These are phyloP conservation scores for Chrysaora quinquecirrha DNA, from an alignment of 30 jellyfish, hydroid and myxozoan genomes.

Conservation along the genomic window DNA sequence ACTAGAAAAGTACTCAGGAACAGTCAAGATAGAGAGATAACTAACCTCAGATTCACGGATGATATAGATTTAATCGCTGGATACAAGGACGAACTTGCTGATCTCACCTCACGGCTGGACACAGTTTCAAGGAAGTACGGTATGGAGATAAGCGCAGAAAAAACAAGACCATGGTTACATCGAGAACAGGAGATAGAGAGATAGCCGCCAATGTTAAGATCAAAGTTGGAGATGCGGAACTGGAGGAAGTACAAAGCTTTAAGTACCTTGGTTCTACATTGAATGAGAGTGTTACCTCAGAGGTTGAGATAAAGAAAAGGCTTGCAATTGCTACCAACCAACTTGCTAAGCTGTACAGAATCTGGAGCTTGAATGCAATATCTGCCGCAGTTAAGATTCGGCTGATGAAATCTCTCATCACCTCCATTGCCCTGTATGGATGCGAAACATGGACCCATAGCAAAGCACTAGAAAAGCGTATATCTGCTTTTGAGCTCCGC, in stretches of 20 bases:
- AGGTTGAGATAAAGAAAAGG: not conserved
- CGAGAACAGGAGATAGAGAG: constrained; percentile 10
- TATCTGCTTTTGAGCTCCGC: no score
- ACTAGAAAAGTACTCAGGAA: constrained; percentile 39
- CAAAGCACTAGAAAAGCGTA: no score
- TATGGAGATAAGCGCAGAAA: constrained; percentile 59
- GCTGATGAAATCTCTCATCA: not conserved
- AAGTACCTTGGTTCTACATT: not conserved
- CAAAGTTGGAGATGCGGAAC: constrained; percentile 15
- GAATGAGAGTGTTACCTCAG: not conserved
- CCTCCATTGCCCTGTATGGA: not conserved
- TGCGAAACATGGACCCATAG: no score
- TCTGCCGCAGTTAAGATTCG: not conserved
- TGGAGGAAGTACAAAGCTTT: not conserved
- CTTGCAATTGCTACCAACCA: no score
- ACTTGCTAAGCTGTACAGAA: not conserved
- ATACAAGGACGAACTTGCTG: constrained; percentile 37
- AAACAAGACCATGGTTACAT: constrained; percentile 10
- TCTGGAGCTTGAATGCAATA: not conserved
- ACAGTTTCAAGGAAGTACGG: constrained; percentile 38
- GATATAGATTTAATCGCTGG: constrained; percentile 51
- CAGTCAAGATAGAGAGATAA: constrained; percentile 34
- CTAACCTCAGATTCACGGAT: constrained; percentile 51
- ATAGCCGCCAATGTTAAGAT: not conserved
- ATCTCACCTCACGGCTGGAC: constrained; percentile 34